Evolutionary conservation across 2,888 invertebrate genomes (phyloP).

Genomic region (Oligia strigilis): DNA sequence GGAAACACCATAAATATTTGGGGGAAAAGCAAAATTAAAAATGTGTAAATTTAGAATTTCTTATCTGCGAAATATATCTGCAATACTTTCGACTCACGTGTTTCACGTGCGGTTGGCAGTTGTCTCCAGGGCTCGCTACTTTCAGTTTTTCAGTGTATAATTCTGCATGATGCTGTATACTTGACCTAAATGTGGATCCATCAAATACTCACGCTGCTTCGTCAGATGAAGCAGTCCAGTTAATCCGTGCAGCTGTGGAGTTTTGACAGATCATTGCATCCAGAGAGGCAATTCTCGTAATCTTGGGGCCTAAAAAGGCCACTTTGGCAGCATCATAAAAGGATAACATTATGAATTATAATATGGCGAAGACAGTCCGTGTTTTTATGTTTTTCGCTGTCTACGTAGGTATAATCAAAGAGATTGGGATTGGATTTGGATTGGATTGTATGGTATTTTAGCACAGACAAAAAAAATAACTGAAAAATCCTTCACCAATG

Average conservation of each 20-base stretch:
- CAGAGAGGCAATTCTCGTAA: background rate
- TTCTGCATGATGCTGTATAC: background rate
- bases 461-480: no score
- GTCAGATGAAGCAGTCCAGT: background rate
- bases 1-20: slow-evolving; percentile 44
- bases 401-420: no score
- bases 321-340: no score
- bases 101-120: slow-evolving; percentile 63
- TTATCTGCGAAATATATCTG: slow-evolving; percentile 38
- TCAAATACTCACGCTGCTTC: background rate
- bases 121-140: slow-evolving; percentile 47
- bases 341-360: no score
- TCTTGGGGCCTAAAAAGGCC: no score
- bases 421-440: no score
- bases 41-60: slow-evolving; percentile 58
- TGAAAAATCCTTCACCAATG: no score
- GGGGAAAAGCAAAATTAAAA: slow-evolving; percentile 56
- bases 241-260: no score
- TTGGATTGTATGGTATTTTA: no score
- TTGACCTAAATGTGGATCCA: background rate
- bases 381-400: no score
- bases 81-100: slow-evolving; percentile 70
- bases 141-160: background rate
- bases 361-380: no score
- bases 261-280: background rate